phyloP scores from a whole-genome alignment of 2,797 vertebrate species.

The Channallabes apus region DNA sequence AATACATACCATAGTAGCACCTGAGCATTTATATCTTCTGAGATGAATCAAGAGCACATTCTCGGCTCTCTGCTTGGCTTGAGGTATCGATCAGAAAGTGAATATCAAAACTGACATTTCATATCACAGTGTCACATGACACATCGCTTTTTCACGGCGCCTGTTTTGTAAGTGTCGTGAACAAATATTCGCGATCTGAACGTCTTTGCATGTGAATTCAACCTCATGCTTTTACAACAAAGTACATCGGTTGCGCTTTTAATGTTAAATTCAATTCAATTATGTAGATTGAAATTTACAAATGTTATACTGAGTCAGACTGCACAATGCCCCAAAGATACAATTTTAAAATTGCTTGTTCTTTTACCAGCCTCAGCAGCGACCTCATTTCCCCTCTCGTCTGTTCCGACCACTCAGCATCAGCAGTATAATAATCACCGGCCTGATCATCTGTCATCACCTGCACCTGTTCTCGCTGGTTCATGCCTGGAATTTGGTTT shows the following conservation, averaged over 20 bases:
- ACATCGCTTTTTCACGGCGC: background rate
- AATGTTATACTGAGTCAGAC: too few relatives aligned
- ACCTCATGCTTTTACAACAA: background rate
- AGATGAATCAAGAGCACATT: background rate
- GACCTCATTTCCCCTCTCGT: too few relatives aligned
- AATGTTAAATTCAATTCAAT: background rate
- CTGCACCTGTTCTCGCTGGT: too few relatives aligned
- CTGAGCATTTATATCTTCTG: background rate
- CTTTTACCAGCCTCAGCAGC: too few relatives aligned
- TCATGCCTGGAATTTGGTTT: too few relatives aligned
- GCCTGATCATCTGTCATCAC: too few relatives aligned
- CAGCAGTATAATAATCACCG: too few relatives aligned
- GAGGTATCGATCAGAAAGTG: background rate
- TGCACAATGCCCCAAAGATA: too few relatives aligned
- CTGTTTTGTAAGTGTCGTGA: background rate
- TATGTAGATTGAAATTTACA: too few relatives aligned
- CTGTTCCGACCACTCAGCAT: too few relatives aligned
- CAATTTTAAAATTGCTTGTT: too few relatives aligned
- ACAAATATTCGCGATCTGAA: background rate
- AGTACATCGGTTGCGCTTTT: background rate
- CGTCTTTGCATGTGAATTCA: background rate
- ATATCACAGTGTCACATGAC: background rate
- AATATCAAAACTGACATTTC: background rate
- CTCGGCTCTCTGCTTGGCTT: background rate
- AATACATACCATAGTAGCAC: background rate